Evolutionary conservation across 2,888 invertebrate genomes (phyloP), one percentile per base, ranked within the genome.

Genomic region (Drosophila robusta): DNA sequence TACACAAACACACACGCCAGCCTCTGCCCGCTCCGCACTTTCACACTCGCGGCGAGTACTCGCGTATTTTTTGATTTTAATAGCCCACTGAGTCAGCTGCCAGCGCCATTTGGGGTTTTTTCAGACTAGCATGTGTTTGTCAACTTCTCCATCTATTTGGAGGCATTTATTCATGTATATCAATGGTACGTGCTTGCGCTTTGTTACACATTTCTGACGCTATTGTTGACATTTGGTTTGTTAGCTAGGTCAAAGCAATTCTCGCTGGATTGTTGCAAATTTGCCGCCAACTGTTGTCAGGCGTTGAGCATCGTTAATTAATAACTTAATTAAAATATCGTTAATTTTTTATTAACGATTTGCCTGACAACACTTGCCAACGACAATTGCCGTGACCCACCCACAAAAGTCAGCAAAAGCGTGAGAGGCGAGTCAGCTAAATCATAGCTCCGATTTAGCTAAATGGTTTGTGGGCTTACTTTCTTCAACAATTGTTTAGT

Each of bases 81-180:
- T 52, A 29, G 56, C 52, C 45, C 46, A 47, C 61, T 72, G 71
- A 72, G 61, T 72, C 71, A 72, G 44, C 60, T 36, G 66, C 39
- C 24, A 26, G 11, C 16, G 55, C 39, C 50, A 8, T 64, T 56
- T 22, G 49, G 65, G 70, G 52, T 32, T 58, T 70, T 70, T 41
- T 22, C 18, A 22, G 26, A 18, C 12, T 4, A 14, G 22, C 14
- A 24, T 34, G 4, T 36, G 18, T 18, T 18, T 18, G 18, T 18
- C 18, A 1, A 18, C 18, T 18, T 18, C 1, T 18, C 14, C 1
- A 36, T 14, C 18, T 29, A 26, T 26, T 26, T 29, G 2, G 9
- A 3, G 4, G 4, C 22, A 22, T 22, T 22, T 22, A 29, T 32
- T 14, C 8, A 11, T 18, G 9, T 32, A 5, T 4, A n/a, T 45